Evolutionary conservation across 64 coral and sea anemone species (phyloP).

Genomic region (Pachyseris speciosa): DNA sequence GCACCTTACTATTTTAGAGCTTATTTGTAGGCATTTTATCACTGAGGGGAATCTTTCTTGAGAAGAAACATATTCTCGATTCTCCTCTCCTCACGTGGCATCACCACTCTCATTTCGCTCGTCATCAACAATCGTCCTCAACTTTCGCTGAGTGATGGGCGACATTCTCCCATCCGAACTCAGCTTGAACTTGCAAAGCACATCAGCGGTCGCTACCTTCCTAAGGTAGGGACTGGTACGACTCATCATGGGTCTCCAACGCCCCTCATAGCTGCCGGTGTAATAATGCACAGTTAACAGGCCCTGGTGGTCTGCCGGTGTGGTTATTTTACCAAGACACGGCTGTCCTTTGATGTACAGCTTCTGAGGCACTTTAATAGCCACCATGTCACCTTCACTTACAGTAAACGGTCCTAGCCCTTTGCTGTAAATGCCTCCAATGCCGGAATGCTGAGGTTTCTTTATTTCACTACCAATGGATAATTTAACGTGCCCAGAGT

Average conservation of each 20-base stretch:
- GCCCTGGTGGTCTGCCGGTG: slow-evolving; percentile 63
- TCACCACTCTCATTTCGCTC: slow-evolving; percentile 1
- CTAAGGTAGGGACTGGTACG: slow-evolving; percentile 92
- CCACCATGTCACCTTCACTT: slow-evolving; percentile 87
- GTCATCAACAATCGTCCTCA: slow-evolving; percentile 84
- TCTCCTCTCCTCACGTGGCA: neutral
- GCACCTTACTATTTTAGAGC: too few species aligned
- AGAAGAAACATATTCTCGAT: neutral
- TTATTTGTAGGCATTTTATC: neutral
- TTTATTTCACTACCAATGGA: neutral
- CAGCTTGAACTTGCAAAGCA: slow-evolving; percentile 93
- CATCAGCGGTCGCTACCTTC: slow-evolving; percentile 72
- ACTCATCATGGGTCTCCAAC: slow-evolving; percentile 98
- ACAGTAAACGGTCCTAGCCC: neutral
- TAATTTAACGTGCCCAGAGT: neutral
- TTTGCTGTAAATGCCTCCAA: neutral
- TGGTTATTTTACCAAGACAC: slow-evolving; percentile 86
- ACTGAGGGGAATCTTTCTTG: neutral
- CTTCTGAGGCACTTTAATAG: slow-evolving; percentile 92
- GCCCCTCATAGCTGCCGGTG: slow-evolving; percentile 84
- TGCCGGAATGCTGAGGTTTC: neutral
- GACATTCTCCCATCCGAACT: slow-evolving; percentile 80
- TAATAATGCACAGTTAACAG: slow-evolving; percentile 91
- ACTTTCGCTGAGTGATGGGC: slow-evolving; percentile 71
- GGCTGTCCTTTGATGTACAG: slow-evolving; percentile 97